Base-by-base conservation (phyloP, 2,888 invertebrate genomes). In the Bombyx huttoni region DNA sequence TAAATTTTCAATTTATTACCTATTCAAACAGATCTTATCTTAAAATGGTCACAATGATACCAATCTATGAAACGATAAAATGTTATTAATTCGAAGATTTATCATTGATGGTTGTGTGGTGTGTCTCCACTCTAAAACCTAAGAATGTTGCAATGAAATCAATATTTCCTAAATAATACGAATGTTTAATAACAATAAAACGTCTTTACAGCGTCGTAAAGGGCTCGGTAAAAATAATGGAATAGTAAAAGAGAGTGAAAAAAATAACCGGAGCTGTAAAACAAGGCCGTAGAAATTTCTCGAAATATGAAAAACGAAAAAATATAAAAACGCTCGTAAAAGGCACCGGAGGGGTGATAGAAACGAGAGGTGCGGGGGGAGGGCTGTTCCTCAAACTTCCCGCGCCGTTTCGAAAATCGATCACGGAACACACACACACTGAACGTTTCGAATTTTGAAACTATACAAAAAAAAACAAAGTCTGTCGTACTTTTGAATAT, bases 381-480 rank as follows among this genome's bases (percentile, higher is more conserved):
- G 56, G 54, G 49, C 48, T 51, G 61, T 65, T 65, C 65, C 65
- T 64, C 67, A 62, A 71, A 73, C 64, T 68, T 67, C 61, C 55
- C 54, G 60, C 71, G 70, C 68, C 70, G 67, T 80, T 80, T 85
- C 81, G 73, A 85, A 85, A 85, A 85, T 85, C 85, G 84, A 85
- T 85, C 79, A 77, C 71, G 62, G 68, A 73, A 75, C 81, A 78
- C 78, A 40, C 40, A 0, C 40, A 40, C 40, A 82, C 80, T 9
- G 61, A 74, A 70, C 68, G 75, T 83, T 82, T 81, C 80, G 81
- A 65, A 74, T 73, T 78, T 77, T 67, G 67, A 75, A 48, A 48
- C 14, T 47, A 24, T 24, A 13, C 48, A 48, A 34, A 48, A 48
- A 48, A 14, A 33, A 33, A 34, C 34, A 47, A 47, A 47, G 14